These are phyloP conservation scores for Asbolus verrucosus DNA, from an alignment of 1,140 invertebrate species.

Conservation along the genomic window DNA sequence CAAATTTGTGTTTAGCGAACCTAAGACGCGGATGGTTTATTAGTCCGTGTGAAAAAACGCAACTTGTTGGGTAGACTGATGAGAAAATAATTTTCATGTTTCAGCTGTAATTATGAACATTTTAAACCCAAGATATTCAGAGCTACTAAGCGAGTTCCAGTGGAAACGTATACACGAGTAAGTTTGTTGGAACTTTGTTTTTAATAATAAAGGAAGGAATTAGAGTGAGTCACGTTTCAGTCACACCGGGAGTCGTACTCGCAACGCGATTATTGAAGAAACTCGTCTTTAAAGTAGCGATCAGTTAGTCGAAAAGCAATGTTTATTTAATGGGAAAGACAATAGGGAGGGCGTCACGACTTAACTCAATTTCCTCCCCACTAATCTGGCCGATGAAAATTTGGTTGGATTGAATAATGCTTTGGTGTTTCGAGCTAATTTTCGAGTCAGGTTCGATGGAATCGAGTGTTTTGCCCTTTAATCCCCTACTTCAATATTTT, in stretches of 20 bases:
- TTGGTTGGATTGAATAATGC: background rate
- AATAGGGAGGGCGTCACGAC: conserved; percentile 20
- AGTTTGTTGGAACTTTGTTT: background rate
- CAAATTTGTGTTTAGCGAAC: no score
- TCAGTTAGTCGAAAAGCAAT: conserved; percentile 27
- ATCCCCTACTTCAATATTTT: conserved; percentile 36
- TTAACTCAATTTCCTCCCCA: conserved; percentile 26
- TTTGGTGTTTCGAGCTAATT: conserved; percentile 7
- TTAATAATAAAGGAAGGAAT: background rate
- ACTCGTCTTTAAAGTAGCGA: conserved; percentile 1
- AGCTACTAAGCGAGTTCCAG: background rate
- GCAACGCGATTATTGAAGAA: background rate
- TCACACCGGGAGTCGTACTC: background rate
- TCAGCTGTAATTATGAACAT: background rate
- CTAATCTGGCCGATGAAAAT: conserved; percentile 9
- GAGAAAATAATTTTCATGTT: background rate
- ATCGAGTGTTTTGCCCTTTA: conserved; percentile 18
- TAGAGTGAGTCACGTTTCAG: background rate
- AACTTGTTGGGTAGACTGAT: background rate
- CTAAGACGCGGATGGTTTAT: no score
- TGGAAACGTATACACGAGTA: background rate
- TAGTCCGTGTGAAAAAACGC: no score
- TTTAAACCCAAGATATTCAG: background rate
- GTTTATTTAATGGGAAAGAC: conserved; percentile 32
- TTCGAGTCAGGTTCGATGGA: background rate